These are phyloP conservation scores for Dicranocentrus wangi DNA, from an alignment of 2,888 invertebrate genomes.

Conservation along the genomic window DNA sequence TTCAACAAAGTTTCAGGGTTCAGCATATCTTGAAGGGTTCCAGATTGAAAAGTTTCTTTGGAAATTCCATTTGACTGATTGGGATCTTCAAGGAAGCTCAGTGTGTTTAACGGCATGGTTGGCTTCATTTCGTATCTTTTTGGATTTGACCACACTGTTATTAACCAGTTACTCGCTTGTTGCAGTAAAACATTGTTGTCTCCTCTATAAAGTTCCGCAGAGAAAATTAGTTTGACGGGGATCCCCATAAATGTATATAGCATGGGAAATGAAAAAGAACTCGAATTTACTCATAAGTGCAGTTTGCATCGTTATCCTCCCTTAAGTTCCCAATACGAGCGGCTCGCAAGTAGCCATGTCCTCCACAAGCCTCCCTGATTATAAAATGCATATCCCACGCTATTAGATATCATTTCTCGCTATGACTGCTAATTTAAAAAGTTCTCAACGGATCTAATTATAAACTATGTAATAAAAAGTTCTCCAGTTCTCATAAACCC, in stretches of 20 bases:
- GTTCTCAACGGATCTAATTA: too few relatives aligned
- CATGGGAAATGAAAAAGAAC: too few relatives aligned
- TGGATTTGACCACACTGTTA: conserved; percentile 75
- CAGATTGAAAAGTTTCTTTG: conserved; percentile 77
- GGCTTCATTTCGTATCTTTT: conserved; percentile 53
- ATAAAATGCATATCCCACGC: background rate
- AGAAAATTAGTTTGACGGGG: too few relatives aligned
- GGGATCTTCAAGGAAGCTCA: conserved; percentile 78
- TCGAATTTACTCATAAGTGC: conserved; percentile 84
- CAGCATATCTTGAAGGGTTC: conserved; percentile 77
- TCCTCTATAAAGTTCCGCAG: conserved; percentile 19
- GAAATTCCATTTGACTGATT: conserved; percentile 78
- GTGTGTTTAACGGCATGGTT: conserved; percentile 81
- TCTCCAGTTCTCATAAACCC: too few relatives aligned
- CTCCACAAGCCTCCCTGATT: conserved; percentile 53
- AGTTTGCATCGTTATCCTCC: conserved; percentile 90
- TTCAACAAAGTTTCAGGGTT: conserved; percentile 80
- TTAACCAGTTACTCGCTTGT: conserved; percentile 91
- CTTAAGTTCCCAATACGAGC: conserved; percentile 89
- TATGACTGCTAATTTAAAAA: too few relatives aligned
- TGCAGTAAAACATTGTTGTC: conserved; percentile 92
- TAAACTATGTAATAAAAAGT: too few relatives aligned
- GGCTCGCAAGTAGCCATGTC: conserved; percentile 91
- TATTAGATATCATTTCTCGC: background rate
- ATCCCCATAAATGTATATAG: too few relatives aligned